Evolutionary conservation across 1,140 invertebrate species (phyloP).

Genomic region (Scaptodrosophila lebanonensis): DNA sequence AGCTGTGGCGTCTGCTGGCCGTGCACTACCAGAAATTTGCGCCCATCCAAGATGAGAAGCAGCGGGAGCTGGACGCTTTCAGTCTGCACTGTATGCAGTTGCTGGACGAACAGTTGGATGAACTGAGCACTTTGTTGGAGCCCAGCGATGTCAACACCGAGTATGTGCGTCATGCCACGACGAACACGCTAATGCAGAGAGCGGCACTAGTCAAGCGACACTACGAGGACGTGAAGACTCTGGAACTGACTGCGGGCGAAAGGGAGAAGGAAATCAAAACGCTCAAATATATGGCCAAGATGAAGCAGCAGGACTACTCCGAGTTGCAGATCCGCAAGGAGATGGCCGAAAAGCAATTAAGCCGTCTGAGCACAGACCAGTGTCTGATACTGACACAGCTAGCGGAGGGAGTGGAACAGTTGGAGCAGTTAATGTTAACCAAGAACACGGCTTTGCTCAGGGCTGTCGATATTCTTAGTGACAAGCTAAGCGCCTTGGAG

Average conservation of each 20-base stretch:
- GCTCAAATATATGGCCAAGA: slow-evolving; percentile 87
- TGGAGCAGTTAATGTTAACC: slow-evolving; percentile 45
- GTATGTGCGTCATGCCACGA: slow-evolving; percentile 79
- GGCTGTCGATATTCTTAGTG: slow-evolving; percentile 37
- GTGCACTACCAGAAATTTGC: slow-evolving; percentile 58
- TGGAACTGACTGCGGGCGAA: slow-evolving; percentile 88
- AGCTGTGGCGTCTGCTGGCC: slow-evolving; percentile 62
- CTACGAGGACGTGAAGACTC: slow-evolving; percentile 91
- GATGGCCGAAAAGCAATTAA: slow-evolving; percentile 93
- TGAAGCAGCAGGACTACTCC: slow-evolving; percentile 95
- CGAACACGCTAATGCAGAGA: slow-evolving; percentile 85
- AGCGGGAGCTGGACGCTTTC: slow-evolving; percentile 85
- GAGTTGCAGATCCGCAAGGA: slow-evolving; percentile 95
- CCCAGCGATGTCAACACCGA: slow-evolving; percentile 82
- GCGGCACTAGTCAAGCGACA: slow-evolving; percentile 91
- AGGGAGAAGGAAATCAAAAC: slow-evolving; percentile 93
- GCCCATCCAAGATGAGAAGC: slow-evolving; percentile 82
- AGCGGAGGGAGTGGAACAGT: slow-evolving; percentile 49
- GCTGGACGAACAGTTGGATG: slow-evolving; percentile 80
- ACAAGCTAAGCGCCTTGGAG: slow-evolving; percentile 45
- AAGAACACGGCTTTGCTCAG: slow-evolving; percentile 48
- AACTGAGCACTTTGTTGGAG: slow-evolving; percentile 84
- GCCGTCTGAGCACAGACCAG: slow-evolving; percentile 88
- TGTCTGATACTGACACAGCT: slow-evolving; percentile 78
- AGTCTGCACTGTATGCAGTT: slow-evolving; percentile 80